A percentile compares a stretch with the other conserved stretches of the same genome.
Evolutionary conservation across 2,888 invertebrate species (phyloP).

Genomic region (Hirtodrosophila alboralis): DNA sequence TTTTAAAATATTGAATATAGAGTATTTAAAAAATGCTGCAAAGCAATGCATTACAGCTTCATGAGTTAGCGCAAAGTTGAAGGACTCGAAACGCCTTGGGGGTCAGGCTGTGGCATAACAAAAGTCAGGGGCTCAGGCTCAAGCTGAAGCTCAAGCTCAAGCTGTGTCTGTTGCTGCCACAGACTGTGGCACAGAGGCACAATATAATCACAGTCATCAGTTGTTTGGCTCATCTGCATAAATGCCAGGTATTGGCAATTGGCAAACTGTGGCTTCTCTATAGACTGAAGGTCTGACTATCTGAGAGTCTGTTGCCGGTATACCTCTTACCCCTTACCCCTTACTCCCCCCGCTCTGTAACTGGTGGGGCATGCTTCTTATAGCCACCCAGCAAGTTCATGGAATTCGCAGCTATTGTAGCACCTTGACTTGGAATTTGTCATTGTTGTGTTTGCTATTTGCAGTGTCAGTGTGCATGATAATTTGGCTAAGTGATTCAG

Average conservation of each 20-base stretch:
- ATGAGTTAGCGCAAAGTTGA: conserved; percentile 46
- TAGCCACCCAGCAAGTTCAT: conserved; percentile 71
- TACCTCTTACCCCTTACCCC: too few species aligned
- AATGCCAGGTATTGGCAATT: conserved; percentile 37
- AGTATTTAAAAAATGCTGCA: conserved; percentile 3
- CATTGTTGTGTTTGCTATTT: conserved; percentile 57
- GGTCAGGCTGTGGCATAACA: conserved; percentile 32
- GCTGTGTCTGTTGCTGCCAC: background rate
- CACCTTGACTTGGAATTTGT: conserved; percentile 71
- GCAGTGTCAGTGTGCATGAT: conserved; percentile 6
- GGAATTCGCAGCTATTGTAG: conserved; percentile 69
- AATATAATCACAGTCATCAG: conserved; percentile 65
- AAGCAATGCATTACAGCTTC: conserved; percentile 29
- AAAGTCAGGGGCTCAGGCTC: too few species aligned
- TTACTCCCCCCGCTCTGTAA: background rate
- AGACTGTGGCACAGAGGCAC: conserved; percentile 6
- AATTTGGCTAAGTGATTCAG: conserved; percentile 42
- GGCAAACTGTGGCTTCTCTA: conserved; percentile 28
- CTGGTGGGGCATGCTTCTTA: background rate
- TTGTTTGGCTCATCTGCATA: conserved; percentile 65
- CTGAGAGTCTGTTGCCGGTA: too few species aligned
- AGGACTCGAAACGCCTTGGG: conserved; percentile 58
- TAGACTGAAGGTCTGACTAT: too few species aligned
- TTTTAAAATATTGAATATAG: too few species aligned
- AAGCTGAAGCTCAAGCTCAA: too few species aligned